Evolutionary conservation across 2,797 vertebrate species (phyloP).

Genomic region (Sebastes diaconus): DNA sequence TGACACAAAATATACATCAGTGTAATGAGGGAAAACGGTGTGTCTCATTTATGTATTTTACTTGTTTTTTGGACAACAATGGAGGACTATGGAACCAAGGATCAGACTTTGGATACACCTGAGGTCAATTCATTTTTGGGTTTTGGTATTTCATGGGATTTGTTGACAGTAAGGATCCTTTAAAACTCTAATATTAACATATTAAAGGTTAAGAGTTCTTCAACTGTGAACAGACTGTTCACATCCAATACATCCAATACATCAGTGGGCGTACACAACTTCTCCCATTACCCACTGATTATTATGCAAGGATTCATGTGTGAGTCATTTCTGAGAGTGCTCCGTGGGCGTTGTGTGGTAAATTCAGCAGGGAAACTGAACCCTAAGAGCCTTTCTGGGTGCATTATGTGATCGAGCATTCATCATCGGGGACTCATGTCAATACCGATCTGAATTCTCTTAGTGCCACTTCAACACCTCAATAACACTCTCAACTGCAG

Average conservation of each 20-base stretch:
- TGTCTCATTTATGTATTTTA: no score
- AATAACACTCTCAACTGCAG: conserved; percentile 6
- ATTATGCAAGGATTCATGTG: conserved; percentile 38
- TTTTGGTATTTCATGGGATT: not conserved
- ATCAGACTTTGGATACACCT: no score
- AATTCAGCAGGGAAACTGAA: conserved; percentile 37
- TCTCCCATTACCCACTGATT: conserved; percentile 24
- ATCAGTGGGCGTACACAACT: not conserved
- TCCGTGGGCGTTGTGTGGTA: conserved; percentile 44
- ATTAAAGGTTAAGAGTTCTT: not conserved
- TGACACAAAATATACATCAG: no score
- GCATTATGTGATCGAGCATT: conserved; percentile 49
- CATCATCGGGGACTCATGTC: conserved; percentile 25
- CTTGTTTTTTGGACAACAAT: no score
- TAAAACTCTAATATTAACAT: not conserved
- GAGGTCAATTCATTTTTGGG: rapidly evolving
- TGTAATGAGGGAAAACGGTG: no score
- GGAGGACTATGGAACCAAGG: no score
- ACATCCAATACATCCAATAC: not conserved
- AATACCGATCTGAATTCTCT: conserved; percentile 31
- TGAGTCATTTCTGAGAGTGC: conserved; percentile 54
- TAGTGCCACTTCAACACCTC: conserved; percentile 57
- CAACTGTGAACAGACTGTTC: not conserved
- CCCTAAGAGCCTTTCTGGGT: conserved; percentile 48
- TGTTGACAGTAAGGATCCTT: not conserved